phyloP scores from a whole-genome alignment of 2,113 vertebrate genomes.

The Chunga burmeisteri region DNA sequence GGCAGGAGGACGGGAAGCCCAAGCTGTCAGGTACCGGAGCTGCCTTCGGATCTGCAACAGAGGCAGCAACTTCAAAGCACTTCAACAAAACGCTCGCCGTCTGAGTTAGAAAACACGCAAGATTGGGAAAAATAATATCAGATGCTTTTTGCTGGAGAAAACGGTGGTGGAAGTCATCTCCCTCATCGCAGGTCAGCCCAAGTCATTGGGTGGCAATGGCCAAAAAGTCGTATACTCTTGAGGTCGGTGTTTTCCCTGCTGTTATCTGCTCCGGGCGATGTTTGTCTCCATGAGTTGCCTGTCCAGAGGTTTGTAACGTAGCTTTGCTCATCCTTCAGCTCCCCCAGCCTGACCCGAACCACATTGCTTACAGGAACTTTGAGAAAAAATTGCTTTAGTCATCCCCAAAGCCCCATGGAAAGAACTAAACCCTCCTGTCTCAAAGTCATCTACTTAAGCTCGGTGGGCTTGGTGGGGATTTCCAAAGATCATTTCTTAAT shows the following conservation, averaged over 20 bases:
- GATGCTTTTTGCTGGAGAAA: background rate
- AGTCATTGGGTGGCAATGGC: background rate
- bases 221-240: fast-evolving
- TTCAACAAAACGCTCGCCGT: background rate
- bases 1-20: background rate
- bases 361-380: background rate
- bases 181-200: background rate
- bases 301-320: fast-evolving
- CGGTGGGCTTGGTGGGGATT: background rate
- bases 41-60: background rate
- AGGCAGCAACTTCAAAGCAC: background rate
- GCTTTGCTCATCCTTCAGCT: background rate
- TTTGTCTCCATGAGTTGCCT: background rate
- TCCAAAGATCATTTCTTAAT: background rate
- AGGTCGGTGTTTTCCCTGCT: background rate
- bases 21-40: background rate
- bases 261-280: background rate
- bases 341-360: background rate
- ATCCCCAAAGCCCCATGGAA: background rate
- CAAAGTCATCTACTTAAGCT: background rate
- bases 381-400: background rate
- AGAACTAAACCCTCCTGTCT: background rate
- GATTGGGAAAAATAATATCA: fast-evolving
- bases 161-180: fast-evolving
- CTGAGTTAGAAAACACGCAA: background rate